Percentiles rank a stretch among this genome's conserved stretches.
Conservation (phyloP, 2,888 invertebrate genomes). For the Chaitophorus viminalis region DNA sequence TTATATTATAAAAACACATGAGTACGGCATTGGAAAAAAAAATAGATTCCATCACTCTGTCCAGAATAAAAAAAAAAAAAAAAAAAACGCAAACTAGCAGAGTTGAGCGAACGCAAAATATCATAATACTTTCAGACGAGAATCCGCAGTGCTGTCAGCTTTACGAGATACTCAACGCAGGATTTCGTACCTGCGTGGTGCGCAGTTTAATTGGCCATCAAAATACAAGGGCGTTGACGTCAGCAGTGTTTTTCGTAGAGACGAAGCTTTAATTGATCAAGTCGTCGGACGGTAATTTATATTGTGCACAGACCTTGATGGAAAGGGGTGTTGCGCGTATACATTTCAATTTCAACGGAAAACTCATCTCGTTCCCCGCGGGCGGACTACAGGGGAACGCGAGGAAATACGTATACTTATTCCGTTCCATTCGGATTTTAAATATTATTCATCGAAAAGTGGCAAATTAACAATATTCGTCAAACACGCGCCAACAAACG, state of each 20-base stretch:
- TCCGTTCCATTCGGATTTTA: not conserved
- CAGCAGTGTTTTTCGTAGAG: not conserved
- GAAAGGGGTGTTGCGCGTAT: not conserved
- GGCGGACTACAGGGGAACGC: not conserved
- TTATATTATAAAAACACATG: no score
- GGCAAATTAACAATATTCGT: not conserved
- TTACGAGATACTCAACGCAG: not conserved
- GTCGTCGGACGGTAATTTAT: constrained; percentile 39
- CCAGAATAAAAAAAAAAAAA: no score
- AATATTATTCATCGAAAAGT: not conserved
- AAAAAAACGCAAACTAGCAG: no score
- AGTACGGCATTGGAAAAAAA: no score
- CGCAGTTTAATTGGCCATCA: not conserved
- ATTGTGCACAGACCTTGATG: constrained; percentile 11
- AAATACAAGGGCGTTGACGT: not conserved
- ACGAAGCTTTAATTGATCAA: constrained; percentile 26
- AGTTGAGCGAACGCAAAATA: not conserved
- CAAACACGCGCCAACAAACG: no score
- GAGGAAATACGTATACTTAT: not conserved
- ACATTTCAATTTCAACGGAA: constrained; percentile 16
- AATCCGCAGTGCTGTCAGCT: not conserved
- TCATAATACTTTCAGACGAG: not conserved
- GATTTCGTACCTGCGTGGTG: not conserved
- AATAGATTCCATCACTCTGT: no score
- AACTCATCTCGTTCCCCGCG: not conserved